Evolutionary conservation across 1,140 invertebrate species (phyloP).

Genomic region (Drosophila sucinea): DNA sequence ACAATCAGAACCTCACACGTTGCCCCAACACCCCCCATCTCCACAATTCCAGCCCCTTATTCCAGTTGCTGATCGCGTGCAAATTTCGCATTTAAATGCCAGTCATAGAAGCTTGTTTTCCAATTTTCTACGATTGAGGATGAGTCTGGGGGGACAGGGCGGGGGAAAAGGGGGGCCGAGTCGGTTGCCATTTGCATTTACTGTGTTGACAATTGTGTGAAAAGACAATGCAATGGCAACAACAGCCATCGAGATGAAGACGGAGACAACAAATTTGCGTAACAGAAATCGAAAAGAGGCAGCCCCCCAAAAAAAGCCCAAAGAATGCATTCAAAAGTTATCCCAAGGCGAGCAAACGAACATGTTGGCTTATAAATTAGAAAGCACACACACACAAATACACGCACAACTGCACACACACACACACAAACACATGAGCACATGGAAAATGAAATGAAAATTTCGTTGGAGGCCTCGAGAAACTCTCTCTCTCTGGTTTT

Average conservation of each 20-base stretch:
- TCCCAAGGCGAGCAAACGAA: constrained; percentile 52
- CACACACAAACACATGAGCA: constrained; percentile 27
- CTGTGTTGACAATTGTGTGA: constrained; percentile 74
- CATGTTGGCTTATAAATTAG: constrained; percentile 71
- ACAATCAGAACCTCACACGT: constrained; percentile 46
- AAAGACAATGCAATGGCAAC: constrained; percentile 61
- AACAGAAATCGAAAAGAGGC: constrained; percentile 61
- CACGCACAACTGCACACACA: constrained; percentile 31
- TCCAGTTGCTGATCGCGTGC: constrained; percentile 71
- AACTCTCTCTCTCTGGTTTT: too few relatives aligned
- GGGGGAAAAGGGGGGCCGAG: too few relatives aligned
- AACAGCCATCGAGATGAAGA: constrained; percentile 21
- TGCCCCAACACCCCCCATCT: background rate
- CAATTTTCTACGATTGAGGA: constrained; percentile 45
- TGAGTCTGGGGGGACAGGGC: background rate
- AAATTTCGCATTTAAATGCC: constrained; percentile 80
- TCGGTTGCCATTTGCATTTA: constrained; percentile 51
- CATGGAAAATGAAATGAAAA: constrained; percentile 61
- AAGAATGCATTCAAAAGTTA: constrained; percentile 60
- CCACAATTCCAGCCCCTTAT: constrained; percentile 24
- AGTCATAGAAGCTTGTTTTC: constrained; percentile 69
- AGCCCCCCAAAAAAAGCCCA: constrained; percentile 19
- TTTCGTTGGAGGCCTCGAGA: constrained; percentile 35
- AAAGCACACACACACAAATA: constrained; percentile 49
- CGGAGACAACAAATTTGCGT: constrained; percentile 61